Percentiles rank a stretch among this genome's conserved stretches.
These are phyloP conservation scores for Grus americana DNA, from an alignment of 2,113 vertebrate species.

Conservation along the genomic window DNA sequence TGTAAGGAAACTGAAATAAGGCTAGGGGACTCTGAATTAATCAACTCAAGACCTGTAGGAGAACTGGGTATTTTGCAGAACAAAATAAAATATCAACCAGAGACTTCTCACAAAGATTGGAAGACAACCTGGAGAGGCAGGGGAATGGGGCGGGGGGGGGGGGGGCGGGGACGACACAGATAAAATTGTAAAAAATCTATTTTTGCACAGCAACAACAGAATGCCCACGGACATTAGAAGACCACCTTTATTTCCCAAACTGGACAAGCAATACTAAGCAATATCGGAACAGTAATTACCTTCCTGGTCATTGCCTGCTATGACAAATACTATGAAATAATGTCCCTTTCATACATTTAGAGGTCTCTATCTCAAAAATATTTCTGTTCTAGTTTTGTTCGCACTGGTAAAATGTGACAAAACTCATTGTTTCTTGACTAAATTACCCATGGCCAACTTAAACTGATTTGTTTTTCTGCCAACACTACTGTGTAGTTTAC, in stretches of 20 bases:
- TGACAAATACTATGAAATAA: background rate
- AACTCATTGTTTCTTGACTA: background rate
- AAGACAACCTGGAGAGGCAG: rapidly evolving
- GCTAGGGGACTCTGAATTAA: background rate
- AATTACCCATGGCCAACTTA: background rate
- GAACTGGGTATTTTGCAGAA: background rate
- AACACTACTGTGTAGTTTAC: background rate
- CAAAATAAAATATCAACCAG: background rate
- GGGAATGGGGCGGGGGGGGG: rapidly evolving
- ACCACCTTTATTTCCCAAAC: background rate
- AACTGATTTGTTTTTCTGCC: background rate
- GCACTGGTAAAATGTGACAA: background rate
- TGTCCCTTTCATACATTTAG: background rate
- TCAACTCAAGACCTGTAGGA: background rate
- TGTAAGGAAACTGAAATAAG: background rate
- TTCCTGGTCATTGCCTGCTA: background rate
- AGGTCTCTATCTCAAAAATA: background rate
- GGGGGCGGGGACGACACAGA: background rate
- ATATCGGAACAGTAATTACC: background rate
- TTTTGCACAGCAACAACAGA: background rate
- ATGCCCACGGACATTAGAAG: background rate
- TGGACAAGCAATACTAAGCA: background rate
- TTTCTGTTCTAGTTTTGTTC: background rate
- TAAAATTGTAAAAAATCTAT: background rate
- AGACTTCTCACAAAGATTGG: background rate